Evolutionary conservation across 2,888 invertebrate genomes (phyloP).

Genomic region (Petrolisthes cinctipes): DNA sequence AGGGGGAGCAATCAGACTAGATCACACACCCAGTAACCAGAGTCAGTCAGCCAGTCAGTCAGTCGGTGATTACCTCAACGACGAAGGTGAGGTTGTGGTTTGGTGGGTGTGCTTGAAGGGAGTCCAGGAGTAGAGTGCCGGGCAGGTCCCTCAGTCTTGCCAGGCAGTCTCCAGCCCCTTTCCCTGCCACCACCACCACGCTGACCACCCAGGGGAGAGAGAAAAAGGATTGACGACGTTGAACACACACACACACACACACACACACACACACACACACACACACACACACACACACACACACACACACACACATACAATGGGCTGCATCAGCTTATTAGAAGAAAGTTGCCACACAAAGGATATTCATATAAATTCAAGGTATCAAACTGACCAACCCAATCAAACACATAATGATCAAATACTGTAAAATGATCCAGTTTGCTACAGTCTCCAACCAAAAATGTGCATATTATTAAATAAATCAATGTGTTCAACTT

Average conservation of each 20-base stretch:
- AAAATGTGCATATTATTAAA: neutral
- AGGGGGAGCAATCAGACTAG: no score
- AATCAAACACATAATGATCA: no score
- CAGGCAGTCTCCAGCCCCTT: conserved; percentile 26
- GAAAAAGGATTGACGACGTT: neutral
- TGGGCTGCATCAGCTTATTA: no score
- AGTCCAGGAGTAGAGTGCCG: conserved; percentile 48
- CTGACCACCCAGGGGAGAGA: neutral
- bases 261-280: neutral
- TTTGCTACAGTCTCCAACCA: neutral
- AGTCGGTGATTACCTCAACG: conserved; percentile 27
- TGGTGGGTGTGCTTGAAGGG: conserved; percentile 25
- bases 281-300: conserved; percentile 21
- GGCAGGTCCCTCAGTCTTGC: conserved; percentile 45
- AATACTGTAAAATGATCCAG: no score
- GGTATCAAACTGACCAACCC: no score
- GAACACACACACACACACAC: neutral
- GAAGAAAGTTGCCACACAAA: no score
- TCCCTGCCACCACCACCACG: conserved; percentile 26
- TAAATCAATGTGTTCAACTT: neutral
- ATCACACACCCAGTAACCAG: neutral
- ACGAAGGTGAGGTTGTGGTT: conserved; percentile 45
- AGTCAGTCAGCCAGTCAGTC: neutral
- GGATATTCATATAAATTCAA: no score
- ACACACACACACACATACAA: neutral